These are phyloP conservation scores for Mayetiola destructor DNA, from an alignment of 2,888 invertebrate genomes.

Conservation along the genomic window DNA sequence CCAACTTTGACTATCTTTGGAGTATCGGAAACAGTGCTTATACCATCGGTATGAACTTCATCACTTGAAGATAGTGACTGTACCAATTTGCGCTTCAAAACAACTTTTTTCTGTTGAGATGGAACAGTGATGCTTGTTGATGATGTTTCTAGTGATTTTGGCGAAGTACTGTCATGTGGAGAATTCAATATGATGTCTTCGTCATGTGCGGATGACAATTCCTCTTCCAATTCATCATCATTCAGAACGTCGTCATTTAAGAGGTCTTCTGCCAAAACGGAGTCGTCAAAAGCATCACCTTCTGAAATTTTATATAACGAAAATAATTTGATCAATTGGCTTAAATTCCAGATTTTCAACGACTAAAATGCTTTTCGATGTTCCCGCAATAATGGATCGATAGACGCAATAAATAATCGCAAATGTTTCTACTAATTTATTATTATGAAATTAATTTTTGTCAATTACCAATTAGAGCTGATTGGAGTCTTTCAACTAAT, in stretches of 20 bases:
- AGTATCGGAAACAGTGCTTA: neutral
- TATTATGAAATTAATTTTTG: no score
- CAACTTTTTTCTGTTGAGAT: constrained; percentile 18
- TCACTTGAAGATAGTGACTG: neutral
- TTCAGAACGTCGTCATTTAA: constrained; percentile 32
- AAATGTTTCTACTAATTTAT: no score
- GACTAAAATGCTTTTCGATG: no score
- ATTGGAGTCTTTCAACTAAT: constrained; percentile 59
- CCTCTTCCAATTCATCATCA: constrained; percentile 26
- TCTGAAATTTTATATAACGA: neutral
- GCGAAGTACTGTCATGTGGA: constrained; percentile 20
- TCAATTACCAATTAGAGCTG: constrained; percentile 40
- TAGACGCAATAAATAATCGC: neutral
- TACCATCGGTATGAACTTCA: neutral
- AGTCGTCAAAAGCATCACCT: constrained; percentile 24
- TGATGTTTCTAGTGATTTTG: constrained; percentile 24
- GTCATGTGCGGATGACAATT: constrained; percentile 15
- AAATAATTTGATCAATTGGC: no score
- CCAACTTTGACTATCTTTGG: neutral
- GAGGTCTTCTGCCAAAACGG: constrained; percentile 40
- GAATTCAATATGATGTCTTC: constrained; percentile 17
- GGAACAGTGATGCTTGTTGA: constrained; percentile 31
- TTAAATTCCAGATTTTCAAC: no score
- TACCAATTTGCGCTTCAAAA: constrained; percentile 20
- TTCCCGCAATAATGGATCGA: no score